These are phyloP conservation scores for Drosophila rufa DNA, from an alignment of 1,140 invertebrate genomes.

Conservation along the genomic window DNA sequence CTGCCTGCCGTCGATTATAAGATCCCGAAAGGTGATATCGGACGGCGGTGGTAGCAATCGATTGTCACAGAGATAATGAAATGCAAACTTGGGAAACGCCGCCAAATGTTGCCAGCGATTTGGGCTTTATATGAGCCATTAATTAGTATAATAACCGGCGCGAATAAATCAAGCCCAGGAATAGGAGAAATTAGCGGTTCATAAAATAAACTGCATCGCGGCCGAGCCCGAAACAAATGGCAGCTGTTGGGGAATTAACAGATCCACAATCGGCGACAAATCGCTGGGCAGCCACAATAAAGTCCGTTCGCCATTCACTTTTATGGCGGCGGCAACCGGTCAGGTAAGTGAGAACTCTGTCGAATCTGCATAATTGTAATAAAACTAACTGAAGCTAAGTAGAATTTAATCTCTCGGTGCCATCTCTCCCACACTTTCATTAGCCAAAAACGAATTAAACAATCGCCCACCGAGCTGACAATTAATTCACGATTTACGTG, in stretches of 20 bases:
- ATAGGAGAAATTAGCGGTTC: slow-evolving; percentile 58
- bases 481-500: slow-evolving; percentile 35
- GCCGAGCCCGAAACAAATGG: slow-evolving; percentile 27
- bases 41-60: slow-evolving; percentile 44
- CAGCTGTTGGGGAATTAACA: slow-evolving; percentile 13
- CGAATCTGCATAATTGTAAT: slow-evolving; percentile 53
- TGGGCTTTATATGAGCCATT: slow-evolving; percentile 47
- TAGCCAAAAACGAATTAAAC: slow-evolving; percentile 13
- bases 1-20: slow-evolving; percentile 25
- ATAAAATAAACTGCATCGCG: slow-evolving; percentile 48
- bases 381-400: slow-evolving; percentile 40
- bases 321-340: slow-evolving; percentile 69
- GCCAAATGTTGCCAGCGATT: slow-evolving; percentile 24
- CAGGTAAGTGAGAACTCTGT: slow-evolving; percentile 10
- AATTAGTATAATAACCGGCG: slow-evolving; percentile 51
- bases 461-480: slow-evolving; percentile 30
- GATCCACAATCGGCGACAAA: slow-evolving; percentile 29
- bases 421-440: slow-evolving; percentile 22
- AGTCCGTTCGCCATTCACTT: slow-evolving; percentile 32
- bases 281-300: slow-evolving; percentile 20
- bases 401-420: slow-evolving; percentile 17
- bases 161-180: slow-evolving; percentile 39
- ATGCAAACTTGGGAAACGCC: slow-evolving; percentile 26
- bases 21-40: slow-evolving; percentile 20
- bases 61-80: slow-evolving; percentile 47